Base-by-base conservation (phyloP, 2,888 invertebrate species). In the Cheilosia grossa region DNA sequence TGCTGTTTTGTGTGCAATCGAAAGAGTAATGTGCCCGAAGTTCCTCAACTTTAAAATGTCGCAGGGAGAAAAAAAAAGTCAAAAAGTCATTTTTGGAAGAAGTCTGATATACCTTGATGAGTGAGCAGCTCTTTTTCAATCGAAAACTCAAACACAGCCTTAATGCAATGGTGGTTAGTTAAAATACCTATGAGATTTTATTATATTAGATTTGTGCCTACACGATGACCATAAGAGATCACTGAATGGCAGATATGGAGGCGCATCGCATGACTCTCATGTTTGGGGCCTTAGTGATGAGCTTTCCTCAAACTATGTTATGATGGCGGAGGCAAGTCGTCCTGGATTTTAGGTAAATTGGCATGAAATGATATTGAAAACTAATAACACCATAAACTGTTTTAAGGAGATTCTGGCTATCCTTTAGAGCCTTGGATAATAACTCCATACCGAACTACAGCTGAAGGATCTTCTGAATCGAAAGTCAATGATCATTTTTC, bases 151-250 rank as follows among this genome's bases (percentile, higher is more conserved):
- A 66, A n/a, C 66, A 74, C 37, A 74, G 56, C 40, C 53, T 64
- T 30, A 54, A 54, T 74, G 63, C 74, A 2, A 73, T 63, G 73
- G 63, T 73, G 44, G 73, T 73, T n/a, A 61, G 33, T 72, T 51
- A 61, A n/a, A 42, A 42, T 2, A n/a, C 42, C n/a, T 42, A 42
- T 42, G 42, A 9, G 37, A 9, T 13, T 40, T 24, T 24, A 2
- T 24, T 24, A 24, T 3, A 49, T 73, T 63, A 67, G 54, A 75
- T 75, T 42, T 69, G 56, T 42, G 69, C 56, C 40, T 21, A 63
- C 53, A 70, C 51, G 17, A 78, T 70, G 63, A 42, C 4, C 17
- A 70, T 78, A 17, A 37, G 42, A 51, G 42, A 51, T n/a, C 70
- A 13, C 58, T 59, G 13, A 54, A 78, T 78, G 78, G 54, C 17